A percentile compares a stretch with the other conserved stretches of the same genome.
Conservation (phyloP, 1,140 invertebrate genomes). For the Heliconius melpomene region DNA sequence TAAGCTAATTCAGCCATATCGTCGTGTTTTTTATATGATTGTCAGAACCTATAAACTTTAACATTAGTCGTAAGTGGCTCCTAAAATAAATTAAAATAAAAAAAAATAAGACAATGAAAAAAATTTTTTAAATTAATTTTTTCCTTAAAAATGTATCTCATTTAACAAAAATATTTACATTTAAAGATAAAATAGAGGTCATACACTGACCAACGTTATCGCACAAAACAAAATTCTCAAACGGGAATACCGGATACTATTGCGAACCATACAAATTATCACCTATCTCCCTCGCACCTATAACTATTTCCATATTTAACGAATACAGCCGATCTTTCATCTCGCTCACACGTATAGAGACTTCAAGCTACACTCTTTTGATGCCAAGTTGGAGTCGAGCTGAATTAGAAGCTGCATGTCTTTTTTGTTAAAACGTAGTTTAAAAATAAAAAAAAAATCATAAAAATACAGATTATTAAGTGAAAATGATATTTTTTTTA, state of each 20-base stretch:
- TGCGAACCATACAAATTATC: neutral
- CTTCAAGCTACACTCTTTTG: constrained; percentile 53
- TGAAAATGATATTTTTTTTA: neutral
- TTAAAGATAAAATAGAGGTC: constrained; percentile 57
- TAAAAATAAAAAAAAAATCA: neutral
- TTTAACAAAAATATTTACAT: constrained; percentile 32
- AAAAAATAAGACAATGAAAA: too few species aligned
- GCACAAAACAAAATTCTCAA: constrained; percentile 55
- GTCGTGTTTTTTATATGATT: too few species aligned
- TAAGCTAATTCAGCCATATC: too few species aligned
- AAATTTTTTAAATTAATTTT: neutral
- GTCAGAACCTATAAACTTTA: too few species aligned
- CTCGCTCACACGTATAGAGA: constrained; percentile 51
- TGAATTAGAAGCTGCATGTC: constrained; percentile 52
- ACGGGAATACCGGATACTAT: constrained; percentile 68
- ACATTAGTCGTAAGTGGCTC: too few species aligned
- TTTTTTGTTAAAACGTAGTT: constrained; percentile 30
- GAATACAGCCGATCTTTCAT: constrained; percentile 44
- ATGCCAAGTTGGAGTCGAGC: constrained; percentile 60
- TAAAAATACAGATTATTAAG: constrained; percentile 3
- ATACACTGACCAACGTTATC: constrained; percentile 50
- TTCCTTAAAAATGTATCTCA: neutral
- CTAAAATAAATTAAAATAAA: too few species aligned
- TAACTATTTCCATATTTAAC: constrained; percentile 16
- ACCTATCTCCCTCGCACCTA: neutral